phyloP scores from a whole-genome alignment of 2,113 vertebrate species.

The Sphyrna mokarran region DNA sequence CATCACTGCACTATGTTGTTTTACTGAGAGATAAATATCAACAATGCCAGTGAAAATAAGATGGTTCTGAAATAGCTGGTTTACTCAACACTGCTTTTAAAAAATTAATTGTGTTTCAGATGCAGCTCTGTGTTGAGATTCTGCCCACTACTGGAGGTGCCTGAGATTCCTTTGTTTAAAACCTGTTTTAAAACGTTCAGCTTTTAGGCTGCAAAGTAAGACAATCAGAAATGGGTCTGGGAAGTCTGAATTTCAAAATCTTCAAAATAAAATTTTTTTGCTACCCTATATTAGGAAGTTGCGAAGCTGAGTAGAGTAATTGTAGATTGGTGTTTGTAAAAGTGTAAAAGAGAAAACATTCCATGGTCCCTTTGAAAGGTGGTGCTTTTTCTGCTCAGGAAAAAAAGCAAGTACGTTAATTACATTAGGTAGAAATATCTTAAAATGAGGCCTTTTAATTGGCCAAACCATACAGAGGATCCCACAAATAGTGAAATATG shows the following conservation, averaged over 20 bases:
- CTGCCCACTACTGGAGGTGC: conserved; percentile 33
- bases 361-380: too few species aligned
- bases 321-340: too few species aligned
- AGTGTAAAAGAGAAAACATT: too few species aligned
- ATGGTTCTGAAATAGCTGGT: conserved; percentile 15
- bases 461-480: too few species aligned
- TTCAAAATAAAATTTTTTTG: background rate
- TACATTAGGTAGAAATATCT: too few species aligned
- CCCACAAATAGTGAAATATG: too few species aligned
- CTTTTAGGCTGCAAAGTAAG: background rate
- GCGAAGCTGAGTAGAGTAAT: too few species aligned
- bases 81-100: background rate
- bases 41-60: background rate
- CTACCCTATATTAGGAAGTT: too few species aligned
- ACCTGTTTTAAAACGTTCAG: background rate
- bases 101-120: background rate
- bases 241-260: background rate
- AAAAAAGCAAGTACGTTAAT: too few species aligned
- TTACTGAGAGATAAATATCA: background rate
- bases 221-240: background rate
- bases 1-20: background rate
- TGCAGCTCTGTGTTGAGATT: background rate
- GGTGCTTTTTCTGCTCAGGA: too few species aligned
- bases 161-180: conserved; percentile 22
- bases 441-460: too few species aligned